phyloP scores from a whole-genome alignment of 2,113 vertebrate species.

The Microtus pennsylvanicus region DNA sequence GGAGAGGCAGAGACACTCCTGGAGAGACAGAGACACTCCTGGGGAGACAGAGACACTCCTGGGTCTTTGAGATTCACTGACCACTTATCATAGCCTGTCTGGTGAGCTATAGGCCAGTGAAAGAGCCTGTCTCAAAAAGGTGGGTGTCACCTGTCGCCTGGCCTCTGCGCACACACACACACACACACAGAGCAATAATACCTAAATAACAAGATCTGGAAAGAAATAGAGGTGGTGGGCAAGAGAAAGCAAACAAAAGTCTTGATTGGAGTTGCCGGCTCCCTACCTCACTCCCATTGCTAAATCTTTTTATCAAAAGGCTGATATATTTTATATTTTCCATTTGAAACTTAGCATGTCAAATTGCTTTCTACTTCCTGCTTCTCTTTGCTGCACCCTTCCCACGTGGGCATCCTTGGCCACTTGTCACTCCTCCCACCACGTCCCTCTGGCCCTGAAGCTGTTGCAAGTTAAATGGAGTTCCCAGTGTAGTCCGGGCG shows the following conservation, averaged over 20 bases:
- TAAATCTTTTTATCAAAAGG: background rate
- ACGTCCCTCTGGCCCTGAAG: background rate
- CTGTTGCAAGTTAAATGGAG: background rate
- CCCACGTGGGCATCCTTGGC: background rate
- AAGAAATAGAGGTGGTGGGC: background rate
- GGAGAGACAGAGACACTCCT: too few species aligned
- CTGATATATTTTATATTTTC: background rate
- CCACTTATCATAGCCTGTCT: background rate
- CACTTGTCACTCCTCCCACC: constrained; percentile 41
- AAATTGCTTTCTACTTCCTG: background rate
- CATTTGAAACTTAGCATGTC: background rate
- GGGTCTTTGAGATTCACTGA: background rate
- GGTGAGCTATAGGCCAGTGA: background rate
- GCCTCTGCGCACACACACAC: background rate
- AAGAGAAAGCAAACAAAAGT: background rate
- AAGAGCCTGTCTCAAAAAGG: background rate
- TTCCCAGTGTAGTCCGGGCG: background rate
- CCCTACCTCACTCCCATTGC: background rate
- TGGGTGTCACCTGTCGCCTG: background rate
- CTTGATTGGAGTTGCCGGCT: background rate
- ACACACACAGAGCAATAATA: background rate
- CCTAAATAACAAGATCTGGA: background rate
- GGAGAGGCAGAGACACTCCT: too few species aligned
- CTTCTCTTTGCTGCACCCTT: background rate
- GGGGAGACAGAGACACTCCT: too few species aligned